phyloP scores from a whole-genome alignment of 1,140 invertebrate species.

The Ceratina calcarata region DNA sequence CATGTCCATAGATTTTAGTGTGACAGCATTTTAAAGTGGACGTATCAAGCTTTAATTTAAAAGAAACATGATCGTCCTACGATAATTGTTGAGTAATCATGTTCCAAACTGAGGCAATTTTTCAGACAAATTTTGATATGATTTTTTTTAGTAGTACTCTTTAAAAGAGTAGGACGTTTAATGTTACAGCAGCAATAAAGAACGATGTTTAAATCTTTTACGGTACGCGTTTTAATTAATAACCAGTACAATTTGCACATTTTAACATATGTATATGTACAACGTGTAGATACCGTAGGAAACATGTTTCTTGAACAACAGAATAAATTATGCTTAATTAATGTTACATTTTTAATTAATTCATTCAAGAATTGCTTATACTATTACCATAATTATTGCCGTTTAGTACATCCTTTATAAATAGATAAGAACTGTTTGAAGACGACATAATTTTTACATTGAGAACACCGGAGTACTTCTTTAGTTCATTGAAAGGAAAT shows the following conservation, averaged over 20 bases:
- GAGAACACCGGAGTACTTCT: conserved; percentile 1
- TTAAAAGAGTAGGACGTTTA: too few species aligned
- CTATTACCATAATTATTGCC: conserved; percentile 29
- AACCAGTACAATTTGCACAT: conserved; percentile 34
- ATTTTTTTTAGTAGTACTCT: too few species aligned
- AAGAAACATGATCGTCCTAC: too few species aligned
- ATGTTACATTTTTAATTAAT: conserved; percentile 11
- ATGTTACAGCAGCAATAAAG: conserved; percentile 4
- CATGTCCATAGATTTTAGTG: too few species aligned
- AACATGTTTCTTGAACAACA: conserved; percentile 5
- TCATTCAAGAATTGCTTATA: neutral
- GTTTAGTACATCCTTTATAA: conserved; percentile 19
- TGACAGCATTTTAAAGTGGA: too few species aligned
- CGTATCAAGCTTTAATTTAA: too few species aligned
- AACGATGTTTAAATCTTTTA: neutral
- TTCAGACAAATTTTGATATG: too few species aligned
- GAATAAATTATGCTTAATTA: neutral
- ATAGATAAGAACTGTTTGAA: conserved; percentile 2
- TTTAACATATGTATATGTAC: conserved; percentile 5
- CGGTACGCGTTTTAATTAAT: conserved; percentile 12
- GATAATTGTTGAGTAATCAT: too few species aligned
- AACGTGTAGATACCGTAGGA: conserved; percentile 14
- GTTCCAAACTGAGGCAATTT: too few species aligned
- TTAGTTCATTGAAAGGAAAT: conserved; percentile 17
- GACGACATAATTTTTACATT: neutral